Percentiles rank a stretch among this genome's conserved stretches.
phyloP scores from a whole-genome alignment of 2,888 invertebrate genomes.

The Drosophila borborema region DNA sequence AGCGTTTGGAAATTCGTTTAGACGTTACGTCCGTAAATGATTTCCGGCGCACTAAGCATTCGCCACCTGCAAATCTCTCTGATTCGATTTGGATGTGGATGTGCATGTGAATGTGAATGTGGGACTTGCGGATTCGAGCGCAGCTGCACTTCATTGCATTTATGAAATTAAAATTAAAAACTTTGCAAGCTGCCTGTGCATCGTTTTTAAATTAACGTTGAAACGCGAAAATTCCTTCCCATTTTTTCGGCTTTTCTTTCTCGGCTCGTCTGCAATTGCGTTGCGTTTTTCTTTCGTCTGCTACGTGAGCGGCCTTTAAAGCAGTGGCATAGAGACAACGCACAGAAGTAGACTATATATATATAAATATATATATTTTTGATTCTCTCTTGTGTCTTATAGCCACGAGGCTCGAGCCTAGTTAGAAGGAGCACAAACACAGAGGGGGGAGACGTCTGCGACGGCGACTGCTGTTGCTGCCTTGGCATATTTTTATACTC shows the following conservation, averaged over 20 bases:
- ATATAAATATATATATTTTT: constrained; percentile 22
- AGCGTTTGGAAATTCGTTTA: constrained; percentile 58
- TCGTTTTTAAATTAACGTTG: constrained; percentile 39
- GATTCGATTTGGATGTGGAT: constrained; percentile 59
- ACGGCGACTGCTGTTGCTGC: constrained; percentile 33
- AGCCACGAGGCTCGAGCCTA: constrained; percentile 45
- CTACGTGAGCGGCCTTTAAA: constrained; percentile 69
- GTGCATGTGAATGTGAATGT: constrained; percentile 40
- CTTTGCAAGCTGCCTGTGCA: constrained; percentile 31
- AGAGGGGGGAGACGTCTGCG: constrained; percentile 12
- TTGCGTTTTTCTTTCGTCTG: constrained; percentile 55
- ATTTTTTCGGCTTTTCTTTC: constrained; percentile 15
- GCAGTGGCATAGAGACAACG: constrained; percentile 32
- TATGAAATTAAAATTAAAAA: constrained; percentile 74
- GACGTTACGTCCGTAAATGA: constrained; percentile 56
- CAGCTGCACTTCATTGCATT: constrained; percentile 67
- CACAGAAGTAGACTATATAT: constrained; percentile 45
- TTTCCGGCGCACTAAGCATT: constrained; percentile 70
- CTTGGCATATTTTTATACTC: constrained; percentile 58
- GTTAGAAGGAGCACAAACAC: constrained; percentile 57
- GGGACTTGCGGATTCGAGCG: constrained; percentile 3
- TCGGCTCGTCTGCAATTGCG: constrained; percentile 44
- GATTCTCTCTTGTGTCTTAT: constrained; percentile 12
- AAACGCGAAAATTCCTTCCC: constrained; percentile 5
- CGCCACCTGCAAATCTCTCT: constrained; percentile 49